Base-by-base conservation (phyloP, 2,797 vertebrate species). In the Sternotherus odoratus region DNA sequence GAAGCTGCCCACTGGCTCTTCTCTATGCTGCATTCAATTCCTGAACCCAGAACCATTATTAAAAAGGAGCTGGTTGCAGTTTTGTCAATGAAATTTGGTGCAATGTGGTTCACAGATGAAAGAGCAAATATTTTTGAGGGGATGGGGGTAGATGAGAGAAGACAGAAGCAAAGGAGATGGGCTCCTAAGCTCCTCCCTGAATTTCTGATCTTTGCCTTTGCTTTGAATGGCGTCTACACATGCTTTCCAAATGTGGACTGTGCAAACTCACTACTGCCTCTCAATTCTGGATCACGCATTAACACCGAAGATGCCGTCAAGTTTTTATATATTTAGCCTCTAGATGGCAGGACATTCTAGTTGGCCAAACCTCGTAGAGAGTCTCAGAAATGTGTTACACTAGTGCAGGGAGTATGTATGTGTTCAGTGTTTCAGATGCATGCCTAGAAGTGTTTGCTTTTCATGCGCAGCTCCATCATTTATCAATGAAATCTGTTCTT, bases 291-390 rank as follows among this genome's bases (percentile, higher is more conserved):
- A 33, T 79, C 83, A 63, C 0, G 1, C 0, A 0, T 26, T 12
- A 87, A 4, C 1, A 0, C 26, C 36, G 78, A 43, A 1, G 19
- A 16, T 63, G 43, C 33, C 21, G 26, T 81, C 72, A 26, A 19
- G 48, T 26, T 39, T 77, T 77, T 69, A 69, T 77, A 81, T 72
- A 77, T 80, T 54, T 91, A 91, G 53, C 85, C 86, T 93, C 88
- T 91, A 93, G 88, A 79, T 94, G 90, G 90, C 86, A 89, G 90
- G 79, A 95, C 77, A 63, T 77, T 43, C 57, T 91, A 4, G 72
- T 92, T 90, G 85, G 63, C 83, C 69, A 33, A 79, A 33, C 4
- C 54, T 80, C 82, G 24, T 5, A 66, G 63, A 28, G 48, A 8
- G 30, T 50, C 43, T 17, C 4, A 12, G 13, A 15, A 5, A 26